Evolutionary conservation across 2,113 vertebrate species (phyloP), one percentile per base, ranked within the genome.

Genomic region (Capreolus pygargus): DNA sequence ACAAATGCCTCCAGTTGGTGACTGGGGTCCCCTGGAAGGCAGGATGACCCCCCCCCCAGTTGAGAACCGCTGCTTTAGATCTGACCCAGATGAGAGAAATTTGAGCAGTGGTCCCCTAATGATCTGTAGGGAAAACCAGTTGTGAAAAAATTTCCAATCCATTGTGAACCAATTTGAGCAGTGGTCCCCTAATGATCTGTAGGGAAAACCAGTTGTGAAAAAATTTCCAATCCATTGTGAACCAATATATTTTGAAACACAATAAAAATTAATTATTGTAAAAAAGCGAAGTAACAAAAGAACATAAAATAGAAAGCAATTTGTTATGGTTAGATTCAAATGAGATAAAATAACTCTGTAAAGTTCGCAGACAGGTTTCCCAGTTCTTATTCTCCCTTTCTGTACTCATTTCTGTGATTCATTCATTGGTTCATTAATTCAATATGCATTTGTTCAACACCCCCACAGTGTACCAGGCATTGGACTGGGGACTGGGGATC

Each of bases 391-490:
- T 92, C 36, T n/a, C 83, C 45, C 21, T 94, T 92, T 70, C 76
- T 95, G 33, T 87, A n/a, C 57, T 89, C 14, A 76, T 60, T 78
- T 88, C 36, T 96, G 83, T 79, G 55, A 87, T 67, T 97, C 23
- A 39, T 45, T 96, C 30, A 58, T 60, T 60, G 81, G 82, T 83
- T 86, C 45, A 82, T 92, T 89, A 47, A 79, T 93, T 81, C 47
- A 61, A 76, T 57, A 60, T 27, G 36, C 36, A 54, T 97, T 84
- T 94, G 90, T 89, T 95, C 70, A 94, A 45, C 16, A 93, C 27
- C 19, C 14, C 14, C 55, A 70, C 9, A 33, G 7, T 12, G 9
- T 78, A 57, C 43, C 50, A 50, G 67, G 36, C 25, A 15, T 45
- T 94, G 39, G 39, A 12, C 47, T 90, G 86, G 61, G 36, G 28